phyloP scores from a whole-genome alignment of 2,888 invertebrate genomes.

The Nemotelus nigrinus region DNA sequence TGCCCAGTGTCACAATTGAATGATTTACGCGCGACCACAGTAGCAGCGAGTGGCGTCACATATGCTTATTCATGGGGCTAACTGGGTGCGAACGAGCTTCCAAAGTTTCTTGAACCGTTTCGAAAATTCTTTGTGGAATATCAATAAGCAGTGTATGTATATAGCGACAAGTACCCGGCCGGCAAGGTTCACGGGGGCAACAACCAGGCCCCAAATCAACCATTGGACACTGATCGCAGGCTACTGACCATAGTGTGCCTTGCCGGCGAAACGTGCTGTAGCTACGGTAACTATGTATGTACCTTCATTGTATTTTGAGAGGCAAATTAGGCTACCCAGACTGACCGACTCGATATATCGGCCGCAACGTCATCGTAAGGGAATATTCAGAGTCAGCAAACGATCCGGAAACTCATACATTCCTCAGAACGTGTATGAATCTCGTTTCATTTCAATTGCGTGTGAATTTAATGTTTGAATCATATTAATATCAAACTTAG shows the following conservation, averaged over 20 bases:
- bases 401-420: background rate
- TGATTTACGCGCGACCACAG: too few relatives aligned
- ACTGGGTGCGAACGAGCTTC: background rate
- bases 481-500: too few relatives aligned
- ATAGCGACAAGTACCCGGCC: background rate
- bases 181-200: conserved; percentile 1
- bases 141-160: background rate
- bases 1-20: background rate
- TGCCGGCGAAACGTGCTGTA: background rate
- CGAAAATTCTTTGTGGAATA: background rate
- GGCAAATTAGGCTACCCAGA: background rate
- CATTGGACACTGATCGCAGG: background rate
- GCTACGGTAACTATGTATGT: background rate
- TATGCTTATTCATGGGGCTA: background rate
- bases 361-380: background rate
- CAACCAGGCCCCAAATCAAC: background rate
- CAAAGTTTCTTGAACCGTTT: background rate
- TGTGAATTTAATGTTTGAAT: too few relatives aligned
- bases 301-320: background rate
- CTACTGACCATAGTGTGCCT: background rate
- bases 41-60: background rate
- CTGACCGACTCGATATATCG: background rate
- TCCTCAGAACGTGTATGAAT: background rate
- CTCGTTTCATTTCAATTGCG: background rate
- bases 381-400: background rate